Conservation (phyloP, 2,888 invertebrate species). For the Mesorhabditis belari region DNA sequence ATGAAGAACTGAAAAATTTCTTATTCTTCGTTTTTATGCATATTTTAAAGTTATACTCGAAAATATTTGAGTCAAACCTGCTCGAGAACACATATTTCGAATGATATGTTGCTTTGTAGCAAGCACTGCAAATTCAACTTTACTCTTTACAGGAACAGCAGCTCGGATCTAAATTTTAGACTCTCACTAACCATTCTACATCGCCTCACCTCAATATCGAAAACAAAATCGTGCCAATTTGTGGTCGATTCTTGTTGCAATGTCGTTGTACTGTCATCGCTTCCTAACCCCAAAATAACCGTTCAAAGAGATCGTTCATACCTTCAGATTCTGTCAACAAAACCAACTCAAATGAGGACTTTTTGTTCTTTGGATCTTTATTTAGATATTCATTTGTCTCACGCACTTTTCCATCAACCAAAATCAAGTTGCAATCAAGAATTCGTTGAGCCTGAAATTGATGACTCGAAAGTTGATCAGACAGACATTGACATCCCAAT, state of each 20-base stretch:
- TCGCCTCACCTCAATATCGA: background rate
- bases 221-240: background rate
- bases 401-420: background rate
- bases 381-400: background rate
- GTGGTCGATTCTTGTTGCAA: background rate
- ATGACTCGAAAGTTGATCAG: background rate
- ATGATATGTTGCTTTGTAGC: slow-evolving; percentile 33
- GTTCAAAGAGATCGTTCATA: too few relatives aligned
- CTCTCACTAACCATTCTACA: too few relatives aligned
- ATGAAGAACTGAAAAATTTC: too few relatives aligned
- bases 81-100: slow-evolving; percentile 26
- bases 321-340: background rate
- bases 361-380: background rate
- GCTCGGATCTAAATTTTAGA: slow-evolving; percentile 19
- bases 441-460: background rate
- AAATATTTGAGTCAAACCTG: too few relatives aligned
- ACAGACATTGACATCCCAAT: background rate
- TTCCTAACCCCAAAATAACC: too few relatives aligned
- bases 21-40: too few relatives aligned
- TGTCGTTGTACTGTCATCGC: background rate
- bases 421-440: background rate
- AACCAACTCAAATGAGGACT: background rate
- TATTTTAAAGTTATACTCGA: too few relatives aligned
- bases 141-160: slow-evolving; percentile 25
- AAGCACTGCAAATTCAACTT: slow-evolving; percentile 24